Evolutionary conservation across 2,888 invertebrate species (phyloP).

Genomic region (Lottia gigantea): DNA sequence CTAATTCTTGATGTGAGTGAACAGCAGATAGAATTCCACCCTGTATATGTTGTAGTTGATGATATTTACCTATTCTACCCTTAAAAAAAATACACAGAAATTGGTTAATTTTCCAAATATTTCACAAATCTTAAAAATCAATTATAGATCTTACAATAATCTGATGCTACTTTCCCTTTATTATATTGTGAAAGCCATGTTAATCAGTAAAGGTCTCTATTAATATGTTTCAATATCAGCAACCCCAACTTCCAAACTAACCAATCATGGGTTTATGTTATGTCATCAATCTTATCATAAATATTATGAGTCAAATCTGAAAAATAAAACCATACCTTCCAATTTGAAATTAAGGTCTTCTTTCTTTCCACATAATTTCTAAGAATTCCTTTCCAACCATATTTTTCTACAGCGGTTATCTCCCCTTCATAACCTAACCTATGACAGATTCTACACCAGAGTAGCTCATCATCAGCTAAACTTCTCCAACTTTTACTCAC

Average conservation of each 20-base stretch:
- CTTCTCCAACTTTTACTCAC: slow-evolving; percentile 63
- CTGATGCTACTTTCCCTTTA: too few relatives aligned
- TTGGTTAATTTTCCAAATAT: too few relatives aligned
- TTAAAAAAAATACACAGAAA: slow-evolving; percentile 28
- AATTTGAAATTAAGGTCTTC: slow-evolving; percentile 48
- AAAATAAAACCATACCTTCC: slow-evolving; percentile 53
- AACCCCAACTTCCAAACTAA: too few relatives aligned
- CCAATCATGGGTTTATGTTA: too few relatives aligned
- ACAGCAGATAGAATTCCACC: slow-evolving; percentile 59
- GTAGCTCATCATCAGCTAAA: slow-evolving; percentile 62
- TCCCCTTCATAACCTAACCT: slow-evolving; percentile 48
- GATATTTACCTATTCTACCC: slow-evolving; percentile 52
- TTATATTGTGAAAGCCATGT: too few relatives aligned
- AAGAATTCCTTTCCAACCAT: slow-evolving; percentile 59
- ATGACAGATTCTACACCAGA: slow-evolving; percentile 62
- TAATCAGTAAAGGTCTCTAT: too few relatives aligned
- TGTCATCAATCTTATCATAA: too few relatives aligned
- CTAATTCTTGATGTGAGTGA: slow-evolving; percentile 36
- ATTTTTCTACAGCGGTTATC: slow-evolving; percentile 39
- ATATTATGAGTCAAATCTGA: too few relatives aligned
- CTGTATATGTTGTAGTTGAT: slow-evolving; percentile 48
- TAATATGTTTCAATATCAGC: too few relatives aligned
- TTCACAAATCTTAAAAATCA: too few relatives aligned
- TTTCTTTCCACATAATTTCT: slow-evolving; percentile 44
- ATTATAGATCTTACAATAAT: too few relatives aligned